These are phyloP conservation scores for Germaria angustata DNA, from an alignment of 2,888 invertebrate genomes.

Conservation along the genomic window DNA sequence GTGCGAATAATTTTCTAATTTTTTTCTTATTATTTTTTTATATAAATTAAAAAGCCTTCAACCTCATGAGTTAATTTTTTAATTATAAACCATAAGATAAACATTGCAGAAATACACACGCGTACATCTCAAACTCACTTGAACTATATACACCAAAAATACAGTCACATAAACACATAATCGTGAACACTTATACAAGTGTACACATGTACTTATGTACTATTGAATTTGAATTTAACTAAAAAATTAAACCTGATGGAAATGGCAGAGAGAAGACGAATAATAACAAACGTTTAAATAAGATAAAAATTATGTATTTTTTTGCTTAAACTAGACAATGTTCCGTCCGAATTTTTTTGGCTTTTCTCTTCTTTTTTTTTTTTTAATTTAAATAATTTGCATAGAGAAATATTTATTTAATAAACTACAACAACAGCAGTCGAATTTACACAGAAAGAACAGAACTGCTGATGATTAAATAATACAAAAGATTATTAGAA, in stretches of 20 bases:
- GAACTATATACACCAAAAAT: no score
- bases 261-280: not conserved
- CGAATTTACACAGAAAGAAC: not conserved
- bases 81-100: constrained; percentile 54
- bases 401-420: constrained; percentile 29
- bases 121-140: constrained; percentile 12
- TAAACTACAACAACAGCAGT: not conserved
- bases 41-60: constrained; percentile 42
- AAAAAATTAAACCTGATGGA: not conserved
- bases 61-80: constrained; percentile 60
- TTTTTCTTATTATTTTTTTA: not conserved
- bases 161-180: no score
- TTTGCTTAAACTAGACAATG: constrained; percentile 27
- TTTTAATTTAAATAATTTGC: constrained; percentile 31
- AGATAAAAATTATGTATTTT: not conserved
- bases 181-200: no score
- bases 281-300: constrained; percentile 1
- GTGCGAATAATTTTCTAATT: constrained; percentile 16
- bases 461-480: no score
- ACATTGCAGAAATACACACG: constrained; percentile 19
- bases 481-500: not conserved
- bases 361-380: not conserved
- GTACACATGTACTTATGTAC: no score
- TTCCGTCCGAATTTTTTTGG: constrained; percentile 2
- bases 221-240: constrained; percentile 36